phyloP scores from a whole-genome alignment of 1,140 invertebrate genomes.

The Ceratosolen solmsi region DNA sequence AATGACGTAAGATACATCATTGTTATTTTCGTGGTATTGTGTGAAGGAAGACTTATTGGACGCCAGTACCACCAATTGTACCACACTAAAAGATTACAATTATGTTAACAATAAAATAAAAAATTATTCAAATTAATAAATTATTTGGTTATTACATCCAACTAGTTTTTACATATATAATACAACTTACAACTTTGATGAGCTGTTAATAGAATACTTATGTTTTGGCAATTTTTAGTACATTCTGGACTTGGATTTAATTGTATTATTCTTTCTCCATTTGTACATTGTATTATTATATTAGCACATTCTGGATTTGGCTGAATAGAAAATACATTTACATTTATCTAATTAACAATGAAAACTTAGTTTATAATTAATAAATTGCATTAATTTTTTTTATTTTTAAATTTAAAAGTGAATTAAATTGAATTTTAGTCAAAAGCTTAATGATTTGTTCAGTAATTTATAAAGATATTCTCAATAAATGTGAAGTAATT shows the following conservation, averaged over 20 bases:
- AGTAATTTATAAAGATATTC: no score
- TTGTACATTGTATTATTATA: slow-evolving; percentile 80
- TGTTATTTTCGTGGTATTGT: slow-evolving; percentile 75
- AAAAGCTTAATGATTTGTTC: no score
- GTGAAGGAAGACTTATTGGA: slow-evolving; percentile 77
- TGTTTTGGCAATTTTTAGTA: slow-evolving; percentile 76
- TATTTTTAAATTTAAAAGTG: no score
- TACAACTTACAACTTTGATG: slow-evolving; percentile 80
- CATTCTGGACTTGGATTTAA: slow-evolving; percentile 82
- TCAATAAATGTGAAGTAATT: no score
- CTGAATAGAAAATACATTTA: slow-evolving; percentile 58
- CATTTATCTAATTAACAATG: slow-evolving; percentile 28
- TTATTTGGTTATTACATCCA: no score
- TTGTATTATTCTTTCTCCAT: slow-evolving; percentile 78
- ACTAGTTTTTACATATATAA: slow-evolving; percentile 39
- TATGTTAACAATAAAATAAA: slow-evolving; percentile 26
- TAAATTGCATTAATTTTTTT: no score
- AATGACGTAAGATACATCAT: slow-evolving; percentile 83
- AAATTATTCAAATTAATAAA: slow-evolving; percentile 11
- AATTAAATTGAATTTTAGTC: no score
- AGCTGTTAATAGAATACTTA: slow-evolving; percentile 78
- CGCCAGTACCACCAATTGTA: slow-evolving; percentile 91
- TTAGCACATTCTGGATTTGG: slow-evolving; percentile 85
- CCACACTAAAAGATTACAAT: slow-evolving; percentile 78
- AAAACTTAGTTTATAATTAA: no score